Evolutionary conservation across 1,140 invertebrate genomes (phyloP).

Genomic region (Papilio polytes): DNA sequence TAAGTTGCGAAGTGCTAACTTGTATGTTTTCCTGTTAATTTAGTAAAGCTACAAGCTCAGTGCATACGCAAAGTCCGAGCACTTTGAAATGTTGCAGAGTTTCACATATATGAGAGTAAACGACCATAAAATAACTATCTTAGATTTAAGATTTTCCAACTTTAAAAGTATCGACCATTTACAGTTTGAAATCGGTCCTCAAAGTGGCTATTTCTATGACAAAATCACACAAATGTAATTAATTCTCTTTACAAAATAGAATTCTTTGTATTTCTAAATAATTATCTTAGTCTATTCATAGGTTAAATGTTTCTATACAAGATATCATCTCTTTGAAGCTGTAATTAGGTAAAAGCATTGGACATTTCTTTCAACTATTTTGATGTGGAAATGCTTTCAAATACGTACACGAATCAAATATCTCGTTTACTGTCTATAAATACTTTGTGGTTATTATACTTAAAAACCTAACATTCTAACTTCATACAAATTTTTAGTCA

Average conservation of each 20-base stretch:
- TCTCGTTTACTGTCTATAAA: too few relatives aligned
- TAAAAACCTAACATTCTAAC: too few relatives aligned
- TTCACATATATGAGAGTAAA: not conserved
- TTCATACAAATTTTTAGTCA: too few relatives aligned
- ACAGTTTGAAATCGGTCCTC: too few relatives aligned
- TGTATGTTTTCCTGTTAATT: conserved; percentile 10
- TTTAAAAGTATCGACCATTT: too few relatives aligned
- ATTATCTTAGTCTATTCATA: not conserved
- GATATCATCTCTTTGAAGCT: conserved; percentile 6
- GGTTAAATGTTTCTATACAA: not conserved
- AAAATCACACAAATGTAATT: too few relatives aligned
- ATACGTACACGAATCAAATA: too few relatives aligned
- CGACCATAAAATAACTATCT: not conserved
- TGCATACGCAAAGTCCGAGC: not conserved
- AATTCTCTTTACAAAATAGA: too few relatives aligned
- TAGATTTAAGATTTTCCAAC: too few relatives aligned
- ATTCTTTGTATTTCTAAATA: not conserved
- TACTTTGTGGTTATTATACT: too few relatives aligned
- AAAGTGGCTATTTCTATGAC: too few relatives aligned
- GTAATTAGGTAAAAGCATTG: conserved; percentile 10
- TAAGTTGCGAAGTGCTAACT: not conserved
- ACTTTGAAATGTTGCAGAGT: not conserved
- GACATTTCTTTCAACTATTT: not conserved
- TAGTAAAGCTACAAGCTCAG: not conserved
- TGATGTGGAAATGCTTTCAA: not conserved